Base-by-base conservation (phyloP, 2,113 vertebrate genomes). In the Nerophis ophidion region DNA sequence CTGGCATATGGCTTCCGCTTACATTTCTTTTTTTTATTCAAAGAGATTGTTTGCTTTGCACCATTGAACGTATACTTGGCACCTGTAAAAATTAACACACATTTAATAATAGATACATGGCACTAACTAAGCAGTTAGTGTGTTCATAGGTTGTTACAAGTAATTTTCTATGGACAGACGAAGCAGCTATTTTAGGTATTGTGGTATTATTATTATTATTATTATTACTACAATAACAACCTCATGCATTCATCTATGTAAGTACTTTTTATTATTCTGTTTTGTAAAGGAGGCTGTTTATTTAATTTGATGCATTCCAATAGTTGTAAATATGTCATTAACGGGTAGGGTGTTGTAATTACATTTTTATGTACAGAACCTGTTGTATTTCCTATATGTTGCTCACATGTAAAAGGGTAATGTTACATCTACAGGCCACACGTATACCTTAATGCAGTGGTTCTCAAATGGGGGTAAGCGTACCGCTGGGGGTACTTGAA, bases 41-140 rank as follows among this genome's bases (percentile, higher is more conserved):
- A 66, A 84, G 82, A 79, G 85, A 85, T 84, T 88, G 17, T 59
- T 65, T n/a, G 61, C 64, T 66, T 74, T 66, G 88, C 89, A 68
- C 88, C 82, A 75, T 46, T 90, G 89, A 90, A 90, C 91, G 91
- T 83, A 89, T 73, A 66, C 63, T 82, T 75, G 44, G 77, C 77
- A 79, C 58, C 72, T 65, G 63, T 0, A 40, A 52, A 65, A 52
- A 58, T 10, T 5, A 4, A 61, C 35, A 57, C 63, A 44, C 48
- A 42, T 60, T 65, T 51, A 59, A 40, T 16, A 17, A 16, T 2
- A 2, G 3, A 69, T 75, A 38, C 74, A 70, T 79, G 58, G 68
- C 79, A 61, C 74, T 65, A 34, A 69, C 64, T 55, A 70, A 61
- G 76, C 76, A 65, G 53, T 60, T 52, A 33, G 49, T 33, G 17